Percentiles rank a stretch among this genome's conserved stretches.
phyloP scores from a whole-genome alignment of 2,888 invertebrate genomes.

The Bellardia bayeri region DNA sequence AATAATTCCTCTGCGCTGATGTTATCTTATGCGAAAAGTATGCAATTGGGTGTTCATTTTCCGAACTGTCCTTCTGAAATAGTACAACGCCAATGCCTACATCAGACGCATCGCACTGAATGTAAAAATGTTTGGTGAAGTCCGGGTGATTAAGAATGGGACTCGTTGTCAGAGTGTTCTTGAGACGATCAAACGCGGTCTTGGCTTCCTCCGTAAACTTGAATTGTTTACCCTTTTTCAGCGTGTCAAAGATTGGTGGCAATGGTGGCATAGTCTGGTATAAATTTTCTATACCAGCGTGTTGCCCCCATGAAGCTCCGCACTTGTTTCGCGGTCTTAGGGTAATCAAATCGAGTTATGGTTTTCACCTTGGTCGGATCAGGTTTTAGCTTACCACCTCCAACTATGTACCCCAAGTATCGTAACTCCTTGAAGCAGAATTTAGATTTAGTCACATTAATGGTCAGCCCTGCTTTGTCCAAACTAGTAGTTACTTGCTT shows the following conservation, averaged over 20 bases:
- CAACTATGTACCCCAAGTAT: conserved; percentile 43
- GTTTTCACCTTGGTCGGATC: no score
- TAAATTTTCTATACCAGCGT: conserved; percentile 56
- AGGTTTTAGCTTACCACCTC: background rate
- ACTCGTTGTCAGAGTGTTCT: background rate
- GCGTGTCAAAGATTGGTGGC: conserved; percentile 35
- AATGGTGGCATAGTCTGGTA: conserved; percentile 40
- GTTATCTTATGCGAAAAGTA: background rate
- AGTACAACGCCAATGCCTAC: no score
- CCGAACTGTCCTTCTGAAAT: no score
- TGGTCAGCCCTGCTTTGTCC: conserved; percentile 11
- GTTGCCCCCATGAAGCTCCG: conserved; percentile 41
- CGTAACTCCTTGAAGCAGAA: conserved; percentile 37
- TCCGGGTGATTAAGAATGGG: conserved; percentile 31
- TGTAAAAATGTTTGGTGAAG: conserved; percentile 10
- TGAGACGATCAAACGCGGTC: background rate
- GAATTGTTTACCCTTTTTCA: conserved; percentile 26
- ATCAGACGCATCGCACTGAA: background rate
- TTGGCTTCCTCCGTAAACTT: conserved; percentile 9
- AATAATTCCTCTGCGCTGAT: background rate
- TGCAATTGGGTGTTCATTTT: background rate
- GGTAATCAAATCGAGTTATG: background rate
- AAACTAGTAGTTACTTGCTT: background rate
- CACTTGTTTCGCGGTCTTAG: conserved; percentile 17
- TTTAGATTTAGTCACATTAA: conserved; percentile 22